These are phyloP conservation scores for Pangasius djambal DNA, from an alignment of 2,797 vertebrate species.

Conservation along the genomic window DNA sequence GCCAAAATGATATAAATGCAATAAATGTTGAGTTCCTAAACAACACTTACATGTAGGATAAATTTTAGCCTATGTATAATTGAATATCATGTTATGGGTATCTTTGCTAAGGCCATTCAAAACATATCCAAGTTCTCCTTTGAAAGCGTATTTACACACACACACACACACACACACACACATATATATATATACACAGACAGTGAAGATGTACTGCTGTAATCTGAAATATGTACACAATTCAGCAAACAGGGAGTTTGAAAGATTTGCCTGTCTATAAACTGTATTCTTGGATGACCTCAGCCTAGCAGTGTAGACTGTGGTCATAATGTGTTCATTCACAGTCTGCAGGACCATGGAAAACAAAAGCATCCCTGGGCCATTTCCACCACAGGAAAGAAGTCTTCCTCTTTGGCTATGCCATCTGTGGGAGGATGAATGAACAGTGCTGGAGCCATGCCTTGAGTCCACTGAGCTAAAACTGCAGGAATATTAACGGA, in stretches of 20 bases:
- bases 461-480: slow-evolving; percentile 12
- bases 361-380: slow-evolving; percentile 45
- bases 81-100: neutral
- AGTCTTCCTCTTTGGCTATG: slow-evolving; percentile 40
- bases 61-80: neutral
- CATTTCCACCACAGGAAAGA: slow-evolving; percentile 43
- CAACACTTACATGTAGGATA: neutral
- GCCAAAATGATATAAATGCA: neutral
- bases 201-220: neutral
- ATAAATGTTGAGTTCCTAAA: slow-evolving; percentile 4
- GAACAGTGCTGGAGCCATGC: slow-evolving; percentile 45
- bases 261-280: slow-evolving; percentile 19
- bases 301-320: neutral
- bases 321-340: slow-evolving; percentile 45
- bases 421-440: slow-evolving; percentile 46
- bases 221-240: slow-evolving; percentile 9
- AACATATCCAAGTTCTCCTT: neutral
- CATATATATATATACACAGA: neutral
- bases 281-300: slow-evolving; percentile 25
- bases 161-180: neutral
- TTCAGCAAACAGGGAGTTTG: neutral
- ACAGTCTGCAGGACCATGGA: slow-evolving; percentile 26
- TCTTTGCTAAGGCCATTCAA: neutral
- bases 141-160: neutral
- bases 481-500: slow-evolving; percentile 18